Conservation (phyloP, 2,888 invertebrate species). For the Seira ritae region DNA sequence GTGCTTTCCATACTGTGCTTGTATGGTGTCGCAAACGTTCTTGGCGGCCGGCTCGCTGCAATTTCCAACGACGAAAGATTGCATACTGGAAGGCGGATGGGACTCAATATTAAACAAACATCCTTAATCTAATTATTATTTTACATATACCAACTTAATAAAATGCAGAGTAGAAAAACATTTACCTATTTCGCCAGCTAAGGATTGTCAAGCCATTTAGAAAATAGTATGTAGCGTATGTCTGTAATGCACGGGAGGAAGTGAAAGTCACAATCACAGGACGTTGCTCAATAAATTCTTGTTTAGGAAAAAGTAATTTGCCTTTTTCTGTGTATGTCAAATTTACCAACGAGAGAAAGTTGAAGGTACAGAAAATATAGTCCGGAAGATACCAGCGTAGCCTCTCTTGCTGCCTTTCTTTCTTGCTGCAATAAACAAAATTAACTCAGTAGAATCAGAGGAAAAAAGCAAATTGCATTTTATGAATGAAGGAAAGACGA, state of each 20-base stretch:
- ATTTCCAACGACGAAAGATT: slow-evolving; percentile 22
- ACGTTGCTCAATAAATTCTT: too few species aligned
- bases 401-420: slow-evolving; percentile 47
- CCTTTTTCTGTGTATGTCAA: neutral
- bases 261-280: neutral
- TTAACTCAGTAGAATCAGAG: neutral
- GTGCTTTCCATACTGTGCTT: slow-evolving; percentile 14
- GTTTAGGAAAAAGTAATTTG: neutral
- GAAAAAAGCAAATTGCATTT: too few species aligned
- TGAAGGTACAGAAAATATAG: slow-evolving; percentile 51
- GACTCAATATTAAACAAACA: too few species aligned
- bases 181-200: slow-evolving; percentile 57
- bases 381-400: slow-evolving; percentile 62
- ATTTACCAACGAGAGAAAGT: slow-evolving; percentile 52
- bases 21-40: slow-evolving; percentile 30
- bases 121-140: too few species aligned
- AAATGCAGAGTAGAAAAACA: slow-evolving; percentile 18
- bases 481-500: neutral
- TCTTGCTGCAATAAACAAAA: slow-evolving; percentile 36
- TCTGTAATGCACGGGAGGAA: slow-evolving; percentile 34
- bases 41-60: slow-evolving; percentile 18
- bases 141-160: too few species aligned
- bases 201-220: slow-evolving; percentile 49
- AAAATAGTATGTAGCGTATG: slow-evolving; percentile 44
- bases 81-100: slow-evolving; percentile 48